These are phyloP conservation scores for Tautogolabrus adspersus DNA, from an alignment of 2,113 vertebrate genomes.

Conservation along the genomic window DNA sequence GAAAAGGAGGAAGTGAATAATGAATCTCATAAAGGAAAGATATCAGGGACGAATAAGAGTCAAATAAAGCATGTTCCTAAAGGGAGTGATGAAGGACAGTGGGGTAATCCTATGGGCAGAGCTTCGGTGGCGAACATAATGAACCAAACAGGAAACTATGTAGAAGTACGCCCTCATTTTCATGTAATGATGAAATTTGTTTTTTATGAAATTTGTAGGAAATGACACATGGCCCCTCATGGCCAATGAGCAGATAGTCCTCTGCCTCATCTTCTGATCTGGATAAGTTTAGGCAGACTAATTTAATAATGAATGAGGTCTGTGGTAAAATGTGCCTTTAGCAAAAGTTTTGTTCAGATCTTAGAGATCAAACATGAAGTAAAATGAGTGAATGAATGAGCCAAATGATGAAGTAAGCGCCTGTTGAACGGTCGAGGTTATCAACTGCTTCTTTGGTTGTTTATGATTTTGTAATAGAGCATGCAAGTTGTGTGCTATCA, in stretches of 20 bases:
- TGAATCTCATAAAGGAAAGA: conserved; percentile 73
- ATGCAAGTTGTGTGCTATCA: too few relatives aligned
- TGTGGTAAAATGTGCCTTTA: conserved; percentile 7
- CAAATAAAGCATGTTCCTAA: conserved; percentile 67
- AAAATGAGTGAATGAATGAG: conserved; percentile 16
- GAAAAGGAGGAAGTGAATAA: conserved; percentile 64
- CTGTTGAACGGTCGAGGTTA: neutral
- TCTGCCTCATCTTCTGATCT: conserved; percentile 32
- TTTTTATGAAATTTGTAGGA: conserved; percentile 53
- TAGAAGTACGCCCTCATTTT: conserved; percentile 47
- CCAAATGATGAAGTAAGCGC: neutral
- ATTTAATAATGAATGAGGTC: conserved; percentile 25
- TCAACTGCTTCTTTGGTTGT: neutral
- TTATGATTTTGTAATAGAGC: too few relatives aligned
- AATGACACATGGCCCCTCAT: conserved; percentile 37
- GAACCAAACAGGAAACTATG: conserved; percentile 56
- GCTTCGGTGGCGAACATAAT: conserved; percentile 48
- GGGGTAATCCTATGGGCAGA: conserved; percentile 48
- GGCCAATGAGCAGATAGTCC: conserved; percentile 33
- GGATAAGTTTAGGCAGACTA: conserved; percentile 8
- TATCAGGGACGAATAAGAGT: conserved; percentile 71
- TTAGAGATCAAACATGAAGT: conserved; percentile 38
- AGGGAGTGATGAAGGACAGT: conserved; percentile 68
- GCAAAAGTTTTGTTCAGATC: conserved; percentile 1
- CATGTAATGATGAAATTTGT: conserved; percentile 54